Conservation (phyloP, 2,888 invertebrate species). For the Sericinus montela region DNA sequence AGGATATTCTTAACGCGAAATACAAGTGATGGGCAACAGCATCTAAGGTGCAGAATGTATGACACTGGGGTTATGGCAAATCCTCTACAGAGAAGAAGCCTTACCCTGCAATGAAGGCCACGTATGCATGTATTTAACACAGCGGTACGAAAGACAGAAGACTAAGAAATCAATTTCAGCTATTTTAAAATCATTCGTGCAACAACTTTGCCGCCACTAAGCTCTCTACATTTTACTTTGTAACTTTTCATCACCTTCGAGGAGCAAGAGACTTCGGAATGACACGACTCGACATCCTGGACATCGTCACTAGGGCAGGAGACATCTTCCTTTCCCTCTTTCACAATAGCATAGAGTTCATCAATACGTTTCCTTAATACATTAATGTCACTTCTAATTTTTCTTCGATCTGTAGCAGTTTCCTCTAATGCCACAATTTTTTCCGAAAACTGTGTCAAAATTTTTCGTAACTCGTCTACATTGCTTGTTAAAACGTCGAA, state of each 20-base stretch:
- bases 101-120: no score
- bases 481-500: slow-evolving; percentile 49
- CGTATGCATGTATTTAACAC: no score
- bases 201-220: no score
- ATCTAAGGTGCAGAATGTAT: no score
- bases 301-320: slow-evolving; percentile 44
- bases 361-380: slow-evolving; percentile 52
- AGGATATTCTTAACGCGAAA: no score
- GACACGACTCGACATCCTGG: slow-evolving; percentile 57
- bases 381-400: slow-evolving; percentile 46
- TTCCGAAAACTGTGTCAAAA: slow-evolving; percentile 42
- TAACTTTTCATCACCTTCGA: slow-evolving; percentile 47
- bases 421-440: slow-evolving; percentile 51
- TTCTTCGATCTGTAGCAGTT: slow-evolving; percentile 38
- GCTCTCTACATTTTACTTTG: no score
- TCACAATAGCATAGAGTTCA: slow-evolving; percentile 55
- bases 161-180: no score
- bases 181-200: no score
- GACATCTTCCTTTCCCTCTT: slow-evolving; percentile 59
- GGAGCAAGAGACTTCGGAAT: slow-evolving; percentile 60
- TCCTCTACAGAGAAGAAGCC: no score
- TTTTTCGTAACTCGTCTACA: slow-evolving; percentile 49
- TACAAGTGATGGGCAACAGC: no score
- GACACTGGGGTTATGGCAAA: no score
- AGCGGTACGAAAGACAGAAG: no score